Evolutionary conservation across 2,888 invertebrate species (phyloP).

Genomic region (Acronicta psi): DNA sequence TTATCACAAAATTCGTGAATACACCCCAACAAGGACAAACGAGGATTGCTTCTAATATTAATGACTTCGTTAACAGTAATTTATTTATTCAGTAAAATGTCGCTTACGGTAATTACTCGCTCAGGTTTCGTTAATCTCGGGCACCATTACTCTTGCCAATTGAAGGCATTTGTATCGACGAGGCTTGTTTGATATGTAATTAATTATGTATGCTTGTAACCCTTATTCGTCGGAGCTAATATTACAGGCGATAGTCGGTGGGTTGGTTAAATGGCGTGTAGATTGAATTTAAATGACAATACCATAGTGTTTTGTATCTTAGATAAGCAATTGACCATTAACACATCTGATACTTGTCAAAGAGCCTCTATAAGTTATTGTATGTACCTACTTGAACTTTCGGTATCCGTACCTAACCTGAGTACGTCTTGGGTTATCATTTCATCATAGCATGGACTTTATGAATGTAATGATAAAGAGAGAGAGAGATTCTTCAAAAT

Average conservation of each 20-base stretch:
- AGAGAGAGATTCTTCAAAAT: too few species aligned
- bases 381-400: too few species aligned
- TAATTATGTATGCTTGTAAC: constrained; percentile 36
- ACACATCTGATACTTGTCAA: too few species aligned
- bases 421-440: too few species aligned
- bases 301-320: too few species aligned
- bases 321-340: too few species aligned
- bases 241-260: constrained; percentile 8
- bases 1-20: constrained; percentile 17
- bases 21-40: constrained; percentile 35
- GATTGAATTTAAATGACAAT: background rate
- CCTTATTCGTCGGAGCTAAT: background rate
- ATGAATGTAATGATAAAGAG: too few species aligned
- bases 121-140: constrained; percentile 37
- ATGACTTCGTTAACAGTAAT: constrained; percentile 54
- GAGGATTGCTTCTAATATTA: constrained; percentile 45
- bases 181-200: constrained; percentile 35
- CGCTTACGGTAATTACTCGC: constrained; percentile 49
- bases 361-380: too few species aligned
- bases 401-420: too few species aligned
- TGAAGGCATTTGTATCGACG: constrained; percentile 44
- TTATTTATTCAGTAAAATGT: constrained; percentile 51
- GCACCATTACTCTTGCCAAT: constrained; percentile 42
- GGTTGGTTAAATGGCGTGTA: background rate
- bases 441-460: too few species aligned